phyloP scores from a whole-genome alignment of 1,140 invertebrate genomes.

The Ceratitis capitata region DNA sequence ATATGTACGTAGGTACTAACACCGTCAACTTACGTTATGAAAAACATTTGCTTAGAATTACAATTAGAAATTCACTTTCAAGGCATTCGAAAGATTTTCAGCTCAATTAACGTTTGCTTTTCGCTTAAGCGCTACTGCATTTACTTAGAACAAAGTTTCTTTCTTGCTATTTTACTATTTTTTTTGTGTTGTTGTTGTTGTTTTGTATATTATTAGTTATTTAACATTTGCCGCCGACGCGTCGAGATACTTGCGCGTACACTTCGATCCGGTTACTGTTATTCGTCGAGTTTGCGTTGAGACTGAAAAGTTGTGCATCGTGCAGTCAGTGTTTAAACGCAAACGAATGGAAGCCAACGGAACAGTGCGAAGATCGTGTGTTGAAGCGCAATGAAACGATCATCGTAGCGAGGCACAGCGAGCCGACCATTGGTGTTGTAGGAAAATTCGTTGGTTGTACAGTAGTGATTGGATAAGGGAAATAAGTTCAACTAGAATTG shows the following conservation, averaged over 20 bases:
- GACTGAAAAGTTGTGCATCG: constrained; percentile 40
- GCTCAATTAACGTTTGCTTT: background rate
- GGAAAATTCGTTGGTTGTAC: background rate
- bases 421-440: background rate
- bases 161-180: constrained; percentile 37
- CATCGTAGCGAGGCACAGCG: background rate
- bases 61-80: background rate
- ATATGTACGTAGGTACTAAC: background rate
- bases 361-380: background rate
- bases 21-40: background rate
- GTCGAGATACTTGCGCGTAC: constrained; percentile 10
- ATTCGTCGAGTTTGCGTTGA: constrained; percentile 43
- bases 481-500: no score
- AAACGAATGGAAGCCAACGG: background rate
- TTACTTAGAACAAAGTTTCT: constrained; percentile 27
- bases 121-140: background rate
- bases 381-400: background rate
- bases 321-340: constrained; percentile 2
- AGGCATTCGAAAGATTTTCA: background rate
- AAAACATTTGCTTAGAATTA: background rate
- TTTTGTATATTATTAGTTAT: no score
- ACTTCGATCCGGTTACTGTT: constrained; percentile 21
- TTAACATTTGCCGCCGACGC: background rate
- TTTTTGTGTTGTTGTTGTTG: constrained; percentile 8
- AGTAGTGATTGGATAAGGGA: background rate